A percentile compares a stretch with the other conserved stretches of the same genome.
phyloP scores from a whole-genome alignment of 2,797 vertebrate genomes.

The Taeniopygia guttata region DNA sequence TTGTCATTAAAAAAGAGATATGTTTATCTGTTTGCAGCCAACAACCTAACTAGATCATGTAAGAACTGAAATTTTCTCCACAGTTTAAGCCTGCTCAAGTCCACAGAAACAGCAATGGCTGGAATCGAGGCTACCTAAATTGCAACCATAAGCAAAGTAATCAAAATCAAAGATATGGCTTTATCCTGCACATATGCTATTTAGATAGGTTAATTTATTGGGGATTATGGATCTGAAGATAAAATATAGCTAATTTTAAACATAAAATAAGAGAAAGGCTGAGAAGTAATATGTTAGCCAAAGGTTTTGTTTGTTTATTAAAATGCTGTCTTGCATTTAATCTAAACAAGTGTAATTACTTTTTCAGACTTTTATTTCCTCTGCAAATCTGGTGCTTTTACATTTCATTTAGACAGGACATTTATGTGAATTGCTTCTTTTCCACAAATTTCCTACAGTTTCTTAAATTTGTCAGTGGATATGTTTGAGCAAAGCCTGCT shows the following conservation, averaged over 20 bases:
- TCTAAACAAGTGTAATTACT: conserved; percentile 9
- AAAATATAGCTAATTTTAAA: background rate
- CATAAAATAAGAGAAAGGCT: background rate
- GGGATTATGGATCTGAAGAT: background rate
- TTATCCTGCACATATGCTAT: background rate
- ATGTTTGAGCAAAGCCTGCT: conserved; percentile 37
- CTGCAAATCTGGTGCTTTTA: background rate
- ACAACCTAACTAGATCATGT: background rate
- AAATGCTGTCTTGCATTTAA: background rate
- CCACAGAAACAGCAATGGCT: background rate
- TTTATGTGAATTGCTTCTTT: background rate
- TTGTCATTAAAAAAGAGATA: background rate
- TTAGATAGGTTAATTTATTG: conserved; percentile 10
- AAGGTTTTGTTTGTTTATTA: conserved; percentile 1
- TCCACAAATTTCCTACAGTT: background rate
- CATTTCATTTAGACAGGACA: background rate
- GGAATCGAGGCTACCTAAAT: conserved; percentile 11
- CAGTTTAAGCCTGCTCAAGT: background rate
- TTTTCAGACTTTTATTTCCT: conserved; percentile 33
- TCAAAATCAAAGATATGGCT: background rate
- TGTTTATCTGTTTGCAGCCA: background rate
- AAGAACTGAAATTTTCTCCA: background rate
- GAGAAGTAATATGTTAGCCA: background rate
- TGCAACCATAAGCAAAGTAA: background rate
- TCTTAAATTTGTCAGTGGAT: conserved; percentile 27